Conservation (phyloP, 2,113 vertebrate genomes). For the Clarias batrachus region DNA sequence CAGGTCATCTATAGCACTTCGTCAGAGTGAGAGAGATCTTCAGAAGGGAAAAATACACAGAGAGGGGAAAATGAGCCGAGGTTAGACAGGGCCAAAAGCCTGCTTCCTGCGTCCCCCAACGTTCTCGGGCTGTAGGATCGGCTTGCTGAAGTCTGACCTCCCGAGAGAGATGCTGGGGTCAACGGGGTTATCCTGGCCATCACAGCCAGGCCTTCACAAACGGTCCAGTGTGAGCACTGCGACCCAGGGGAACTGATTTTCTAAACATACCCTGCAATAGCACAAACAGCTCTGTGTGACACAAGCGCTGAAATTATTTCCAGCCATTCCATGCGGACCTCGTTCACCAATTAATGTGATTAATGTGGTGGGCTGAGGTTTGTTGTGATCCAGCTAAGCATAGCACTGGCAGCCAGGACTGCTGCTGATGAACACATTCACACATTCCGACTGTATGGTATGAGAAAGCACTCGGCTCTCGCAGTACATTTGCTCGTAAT, state of each 20-base stretch:
- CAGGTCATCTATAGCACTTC: constrained; percentile 47
- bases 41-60: constrained; percentile 53
- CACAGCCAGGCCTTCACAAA: constrained; percentile 35
- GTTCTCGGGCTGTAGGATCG: constrained; percentile 46
- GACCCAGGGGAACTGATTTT: constrained; percentile 34
- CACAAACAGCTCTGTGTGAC: constrained; percentile 51
- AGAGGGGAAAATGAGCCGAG: constrained; percentile 49
- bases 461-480: constrained; percentile 5
- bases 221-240: constrained; percentile 39
- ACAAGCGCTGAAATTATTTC: constrained; percentile 52
- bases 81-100: constrained; percentile 57
- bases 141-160: constrained; percentile 47
- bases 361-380: constrained; percentile 38
- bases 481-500: constrained; percentile 25
- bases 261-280: constrained; percentile 40
- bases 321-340: constrained; percentile 43
- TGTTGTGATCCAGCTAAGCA: constrained; percentile 21
- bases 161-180: constrained; percentile 37
- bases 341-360: constrained; percentile 46
- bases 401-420: not conserved
- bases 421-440: constrained; percentile 32
- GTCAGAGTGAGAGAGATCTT: constrained; percentile 47
- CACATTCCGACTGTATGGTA: constrained; percentile 8
- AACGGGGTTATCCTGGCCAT: constrained; percentile 43
- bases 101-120: constrained; percentile 50